These are phyloP conservation scores for Prunella fulvescens DNA, from an alignment of 2,113 vertebrate species.

Conservation along the genomic window DNA sequence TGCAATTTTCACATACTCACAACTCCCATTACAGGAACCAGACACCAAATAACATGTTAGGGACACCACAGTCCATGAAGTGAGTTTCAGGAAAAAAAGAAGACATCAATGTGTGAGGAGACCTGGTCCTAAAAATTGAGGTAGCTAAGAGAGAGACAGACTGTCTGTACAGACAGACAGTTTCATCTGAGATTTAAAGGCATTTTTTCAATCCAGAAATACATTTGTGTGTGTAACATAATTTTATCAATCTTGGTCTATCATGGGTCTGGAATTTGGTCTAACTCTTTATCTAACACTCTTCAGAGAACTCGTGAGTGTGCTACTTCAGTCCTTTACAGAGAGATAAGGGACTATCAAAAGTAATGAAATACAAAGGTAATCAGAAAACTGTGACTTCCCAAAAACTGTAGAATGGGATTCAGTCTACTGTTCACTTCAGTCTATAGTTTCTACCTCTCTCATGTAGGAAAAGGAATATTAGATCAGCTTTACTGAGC, in stretches of 20 bases:
- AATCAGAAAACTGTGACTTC: neutral
- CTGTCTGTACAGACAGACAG: neutral
- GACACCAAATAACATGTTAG: neutral
- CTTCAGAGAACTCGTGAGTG: neutral
- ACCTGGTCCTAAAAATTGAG: neutral
- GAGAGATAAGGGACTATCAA: neutral
- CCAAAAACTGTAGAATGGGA: neutral
- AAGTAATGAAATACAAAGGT: neutral
- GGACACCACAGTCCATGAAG: neutral
- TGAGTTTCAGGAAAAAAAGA: neutral
- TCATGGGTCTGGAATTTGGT: neutral
- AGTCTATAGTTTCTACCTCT: neutral
- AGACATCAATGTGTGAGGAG: neutral
- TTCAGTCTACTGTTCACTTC: neutral
- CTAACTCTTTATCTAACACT: neutral
- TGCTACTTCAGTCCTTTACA: neutral
- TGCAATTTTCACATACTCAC: neutral
- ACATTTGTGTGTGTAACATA: neutral
- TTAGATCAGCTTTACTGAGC: neutral
- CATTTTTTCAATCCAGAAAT: neutral
- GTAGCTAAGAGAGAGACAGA: neutral
- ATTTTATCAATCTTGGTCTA: neutral
- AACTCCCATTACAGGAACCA: neutral
- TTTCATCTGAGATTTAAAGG: neutral
- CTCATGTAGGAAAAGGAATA: neutral